Base-by-base conservation (phyloP, 2,797 vertebrate genomes). In the Lates japonicus region DNA sequence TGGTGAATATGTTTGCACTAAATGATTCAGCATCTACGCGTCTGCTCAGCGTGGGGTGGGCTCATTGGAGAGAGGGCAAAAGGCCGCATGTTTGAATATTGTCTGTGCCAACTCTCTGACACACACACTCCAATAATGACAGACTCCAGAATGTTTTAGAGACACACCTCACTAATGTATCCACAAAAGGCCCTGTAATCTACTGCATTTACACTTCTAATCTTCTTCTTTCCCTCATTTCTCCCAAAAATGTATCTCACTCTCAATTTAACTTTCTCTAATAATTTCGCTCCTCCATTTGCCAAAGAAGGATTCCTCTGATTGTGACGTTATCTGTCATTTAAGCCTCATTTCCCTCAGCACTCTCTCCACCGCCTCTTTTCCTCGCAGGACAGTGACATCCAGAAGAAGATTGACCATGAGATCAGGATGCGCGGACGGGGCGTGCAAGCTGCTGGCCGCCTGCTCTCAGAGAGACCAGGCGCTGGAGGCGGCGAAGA, bases 351-450 rank as follows among this genome's bases (percentile, higher is more conserved):
- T 64, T 61, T 31, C 11, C 3, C 52, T 70, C 2, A 52, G n/a
- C 20, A 16, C 39, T 42, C 4, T 39, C 0, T 29, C 57, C 33
- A 19, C 35, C 13, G 3, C 20, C 20, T 25, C 4, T 64, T 42
- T 3, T 29, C 62, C 6, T 71, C 70, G 4, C 91, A 99, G 97
- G 98, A 98, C 95, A 97, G 97, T 0, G 97, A 98, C 90, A 94
- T 98, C 88, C 97, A 98, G 94, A 97, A 97, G 90, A 97, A 97
- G 87, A 96, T 99, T 0, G 98, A 99, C 91, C 96, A 97, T 75
- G 98, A 99, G 95, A 97, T 99, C 90, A 95, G 98, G 35, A 97
- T 98, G 96, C 96, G 97, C 0, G 98, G 98, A 98, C 13, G 98
- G 97, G 1, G 96, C 97, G 29, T 97, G 97, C 78, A 98, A 98